phyloP scores from a whole-genome alignment of 2,797 vertebrate species.

The Nyctalus aviator region DNA sequence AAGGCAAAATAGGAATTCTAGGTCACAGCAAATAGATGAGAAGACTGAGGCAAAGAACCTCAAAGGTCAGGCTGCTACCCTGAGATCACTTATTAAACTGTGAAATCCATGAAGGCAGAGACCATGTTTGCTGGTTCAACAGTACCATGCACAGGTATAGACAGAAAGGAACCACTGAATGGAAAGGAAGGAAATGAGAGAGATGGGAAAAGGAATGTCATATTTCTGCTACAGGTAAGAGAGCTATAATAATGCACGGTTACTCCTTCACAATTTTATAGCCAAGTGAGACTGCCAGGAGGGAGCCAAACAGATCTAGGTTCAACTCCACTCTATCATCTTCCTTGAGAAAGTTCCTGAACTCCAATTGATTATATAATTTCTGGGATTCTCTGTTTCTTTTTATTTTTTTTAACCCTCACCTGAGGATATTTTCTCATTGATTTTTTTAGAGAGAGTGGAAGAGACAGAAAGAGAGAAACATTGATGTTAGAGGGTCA shows the following conservation, averaged over 20 bases:
- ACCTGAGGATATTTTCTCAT: no score
- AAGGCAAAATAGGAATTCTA: constrained; percentile 45
- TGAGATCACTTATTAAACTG: background rate
- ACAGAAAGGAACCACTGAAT: background rate
- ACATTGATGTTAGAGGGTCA: no score
- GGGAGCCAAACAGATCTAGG: background rate
- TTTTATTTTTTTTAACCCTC: background rate
- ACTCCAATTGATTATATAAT: constrained; percentile 18
- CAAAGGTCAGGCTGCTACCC: background rate
- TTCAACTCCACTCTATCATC: background rate
- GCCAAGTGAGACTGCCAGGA: background rate
- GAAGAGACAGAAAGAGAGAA: no score
- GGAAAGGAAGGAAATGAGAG: background rate
- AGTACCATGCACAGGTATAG: background rate
- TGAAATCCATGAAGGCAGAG: background rate
- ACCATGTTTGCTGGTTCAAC: background rate
- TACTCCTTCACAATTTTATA: background rate
- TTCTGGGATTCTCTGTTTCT: background rate
- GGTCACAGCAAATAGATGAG: constrained; percentile 22
- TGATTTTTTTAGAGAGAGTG: no score
- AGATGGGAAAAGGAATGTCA: background rate
- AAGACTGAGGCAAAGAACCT: constrained; percentile 28
- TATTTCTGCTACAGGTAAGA: background rate
- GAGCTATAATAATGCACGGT: background rate
- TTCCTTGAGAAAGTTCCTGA: constrained; percentile 35